Conservation (phyloP, 2,888 invertebrate genomes). For the Agriopis leucophaearia region DNA sequence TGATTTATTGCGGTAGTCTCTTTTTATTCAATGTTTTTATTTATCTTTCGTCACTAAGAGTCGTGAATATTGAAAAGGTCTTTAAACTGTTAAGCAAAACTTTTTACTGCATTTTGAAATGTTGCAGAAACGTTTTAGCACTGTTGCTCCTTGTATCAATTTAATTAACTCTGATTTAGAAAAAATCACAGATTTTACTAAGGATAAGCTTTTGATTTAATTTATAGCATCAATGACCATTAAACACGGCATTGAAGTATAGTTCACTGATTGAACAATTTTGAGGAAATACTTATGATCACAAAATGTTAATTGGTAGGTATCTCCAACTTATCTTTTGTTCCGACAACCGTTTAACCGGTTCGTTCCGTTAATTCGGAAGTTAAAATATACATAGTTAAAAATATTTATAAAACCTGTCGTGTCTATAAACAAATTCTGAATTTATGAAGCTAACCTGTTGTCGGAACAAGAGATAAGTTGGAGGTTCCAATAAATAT, state of each 20-base stretch:
- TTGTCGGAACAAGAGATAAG: too few species aligned
- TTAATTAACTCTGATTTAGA: not conserved
- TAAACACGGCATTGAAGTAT: not conserved
- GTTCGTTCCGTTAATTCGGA: conserved; percentile 25
- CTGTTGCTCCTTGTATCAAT: not conserved
- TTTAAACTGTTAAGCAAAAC: conserved; percentile 1
- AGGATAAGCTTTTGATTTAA: not conserved
- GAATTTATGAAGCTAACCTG: too few species aligned
- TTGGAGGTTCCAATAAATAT: too few species aligned
- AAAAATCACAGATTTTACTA: not conserved
- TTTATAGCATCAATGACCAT: not conserved
- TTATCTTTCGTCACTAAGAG: not conserved
- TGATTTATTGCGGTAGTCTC: not conserved
- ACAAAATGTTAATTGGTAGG: not conserved
- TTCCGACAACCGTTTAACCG: conserved; percentile 33
- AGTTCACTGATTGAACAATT: conserved; percentile 13
- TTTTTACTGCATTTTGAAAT: conserved; percentile 5
- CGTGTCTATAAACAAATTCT: too few species aligned
- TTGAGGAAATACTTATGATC: conserved; percentile 13
- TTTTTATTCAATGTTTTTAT: conserved; percentile 3
- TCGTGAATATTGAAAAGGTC: not conserved
- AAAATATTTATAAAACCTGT: too few species aligned
- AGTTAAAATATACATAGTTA: not conserved
- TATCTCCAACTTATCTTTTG: not conserved
- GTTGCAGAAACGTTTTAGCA: not conserved